Conservation (phyloP, 2,113 vertebrate genomes). For the Sitta europaea region DNA sequence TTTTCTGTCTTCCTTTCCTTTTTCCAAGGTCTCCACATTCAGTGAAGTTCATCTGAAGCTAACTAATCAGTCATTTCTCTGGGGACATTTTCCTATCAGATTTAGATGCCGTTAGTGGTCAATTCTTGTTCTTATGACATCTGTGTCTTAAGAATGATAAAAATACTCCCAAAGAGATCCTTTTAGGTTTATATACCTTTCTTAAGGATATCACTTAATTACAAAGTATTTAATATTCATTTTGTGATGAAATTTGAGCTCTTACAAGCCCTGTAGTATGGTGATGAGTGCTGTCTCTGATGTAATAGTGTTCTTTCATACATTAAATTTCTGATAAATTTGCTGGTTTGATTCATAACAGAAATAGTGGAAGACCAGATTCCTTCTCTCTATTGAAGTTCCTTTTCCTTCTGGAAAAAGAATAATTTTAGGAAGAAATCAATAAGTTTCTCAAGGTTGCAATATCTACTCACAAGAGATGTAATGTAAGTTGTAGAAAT, state of each 20-base stretch:
- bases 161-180: background rate
- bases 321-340: background rate
- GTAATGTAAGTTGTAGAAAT: background rate
- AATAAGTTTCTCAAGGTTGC: background rate
- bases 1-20: background rate
- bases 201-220: background rate
- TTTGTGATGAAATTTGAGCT: background rate
- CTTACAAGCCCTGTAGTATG: background rate
- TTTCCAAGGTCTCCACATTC: background rate
- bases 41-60: accelerated
- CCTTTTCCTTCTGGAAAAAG: background rate
- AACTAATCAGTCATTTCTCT: background rate
- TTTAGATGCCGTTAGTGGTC: background rate
- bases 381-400: background rate
- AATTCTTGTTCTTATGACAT: background rate
- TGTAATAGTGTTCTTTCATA: background rate
- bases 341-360: background rate
- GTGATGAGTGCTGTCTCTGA: background rate
- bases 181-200: background rate
- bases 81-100: accelerated
- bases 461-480: background rate
- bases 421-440: background rate
- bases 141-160: background rate
- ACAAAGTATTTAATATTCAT: background rate
- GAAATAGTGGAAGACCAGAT: background rate